These are phyloP conservation scores for Aradophagus sp. DNA, from an alignment of 1,140 invertebrate species.

Conservation along the genomic window DNA sequence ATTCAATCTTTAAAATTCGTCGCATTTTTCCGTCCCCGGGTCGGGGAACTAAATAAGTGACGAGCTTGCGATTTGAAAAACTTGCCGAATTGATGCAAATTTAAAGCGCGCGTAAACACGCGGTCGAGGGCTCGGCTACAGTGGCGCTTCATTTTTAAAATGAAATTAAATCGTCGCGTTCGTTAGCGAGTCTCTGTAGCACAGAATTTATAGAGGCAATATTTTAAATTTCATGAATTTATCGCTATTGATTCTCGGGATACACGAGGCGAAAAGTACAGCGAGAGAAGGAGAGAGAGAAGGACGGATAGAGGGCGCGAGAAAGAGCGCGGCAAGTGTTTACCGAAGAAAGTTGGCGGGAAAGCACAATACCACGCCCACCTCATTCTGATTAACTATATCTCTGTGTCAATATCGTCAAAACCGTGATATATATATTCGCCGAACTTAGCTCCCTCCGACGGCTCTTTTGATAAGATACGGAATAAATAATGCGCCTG, in stretches of 20 bases:
- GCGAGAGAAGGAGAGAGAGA: too few relatives aligned
- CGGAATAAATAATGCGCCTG: too few relatives aligned
- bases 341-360: slow-evolving; percentile 28
- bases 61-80: too few relatives aligned
- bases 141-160: slow-evolving; percentile 12
- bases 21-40: too few relatives aligned
- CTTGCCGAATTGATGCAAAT: too few relatives aligned
- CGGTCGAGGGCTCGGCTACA: background rate
- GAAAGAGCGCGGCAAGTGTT: slow-evolving; percentile 17
- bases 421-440: slow-evolving; percentile 36
- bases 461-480: slow-evolving; percentile 11
- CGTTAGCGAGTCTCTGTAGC: slow-evolving; percentile 10
- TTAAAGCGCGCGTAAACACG: slow-evolving; percentile 1
- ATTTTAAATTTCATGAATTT: slow-evolving; percentile 37
- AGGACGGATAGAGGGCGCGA: too few relatives aligned
- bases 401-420: slow-evolving; percentile 24
- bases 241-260: slow-evolving; percentile 23
- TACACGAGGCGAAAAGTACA: too few relatives aligned
- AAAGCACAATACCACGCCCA: slow-evolving; percentile 30
- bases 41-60: too few relatives aligned
- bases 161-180: slow-evolving; percentile 22
- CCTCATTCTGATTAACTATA: slow-evolving; percentile 36
- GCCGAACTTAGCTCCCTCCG: background rate
- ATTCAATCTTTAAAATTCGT: too few relatives aligned
- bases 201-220: slow-evolving; percentile 4